These are phyloP conservation scores for Donacobius atricapilla DNA, from an alignment of 2,113 vertebrate genomes.

Conservation along the genomic window DNA sequence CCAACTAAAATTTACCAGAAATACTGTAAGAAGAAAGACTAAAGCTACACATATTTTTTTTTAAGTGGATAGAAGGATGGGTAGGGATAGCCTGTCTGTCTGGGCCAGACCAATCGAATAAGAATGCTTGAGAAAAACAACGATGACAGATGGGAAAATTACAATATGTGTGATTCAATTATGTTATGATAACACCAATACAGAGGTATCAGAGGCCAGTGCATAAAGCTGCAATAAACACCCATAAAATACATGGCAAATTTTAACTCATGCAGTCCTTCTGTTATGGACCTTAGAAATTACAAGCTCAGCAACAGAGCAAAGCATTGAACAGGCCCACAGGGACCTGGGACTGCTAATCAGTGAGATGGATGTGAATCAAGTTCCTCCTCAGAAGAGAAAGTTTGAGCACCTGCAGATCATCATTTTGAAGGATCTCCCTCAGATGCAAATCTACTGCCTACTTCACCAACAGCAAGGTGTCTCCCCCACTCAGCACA, in stretches of 20 bases:
- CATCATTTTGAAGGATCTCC: background rate
- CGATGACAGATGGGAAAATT: background rate
- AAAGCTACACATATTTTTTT: background rate
- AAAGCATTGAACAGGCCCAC: background rate
- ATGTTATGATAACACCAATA: background rate
- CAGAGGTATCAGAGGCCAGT: background rate
- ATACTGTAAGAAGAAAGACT: background rate
- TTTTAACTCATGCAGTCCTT: background rate
- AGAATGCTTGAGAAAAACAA: background rate
- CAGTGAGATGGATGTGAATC: background rate
- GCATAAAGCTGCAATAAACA: background rate
- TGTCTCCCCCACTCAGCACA: background rate
- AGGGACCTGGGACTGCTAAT: background rate
- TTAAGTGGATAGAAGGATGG: background rate
- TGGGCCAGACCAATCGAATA: background rate
- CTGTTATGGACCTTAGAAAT: background rate
- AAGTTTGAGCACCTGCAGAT: background rate
- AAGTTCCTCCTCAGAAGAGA: background rate
- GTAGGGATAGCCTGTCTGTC: background rate
- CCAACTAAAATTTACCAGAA: slow-evolving; percentile 37
- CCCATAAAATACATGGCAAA: background rate
- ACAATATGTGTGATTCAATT: background rate
- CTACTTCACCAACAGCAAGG: background rate
- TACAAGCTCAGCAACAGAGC: background rate
- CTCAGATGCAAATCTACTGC: background rate